Evolutionary conservation across 2,888 invertebrate species (phyloP).

Genomic region (Troides helena): DNA sequence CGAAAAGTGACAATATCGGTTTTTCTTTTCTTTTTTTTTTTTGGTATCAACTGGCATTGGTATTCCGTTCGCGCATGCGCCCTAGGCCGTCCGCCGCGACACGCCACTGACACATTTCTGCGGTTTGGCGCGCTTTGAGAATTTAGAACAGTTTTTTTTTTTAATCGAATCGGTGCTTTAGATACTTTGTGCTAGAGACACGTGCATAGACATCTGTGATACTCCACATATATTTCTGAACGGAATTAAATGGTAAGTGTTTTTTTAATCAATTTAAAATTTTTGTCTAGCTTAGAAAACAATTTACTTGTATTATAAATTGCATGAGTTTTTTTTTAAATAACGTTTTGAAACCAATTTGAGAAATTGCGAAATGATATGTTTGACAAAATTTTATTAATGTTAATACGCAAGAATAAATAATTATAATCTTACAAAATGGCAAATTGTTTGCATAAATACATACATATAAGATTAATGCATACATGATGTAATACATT

Average conservation of each 20-base stretch:
- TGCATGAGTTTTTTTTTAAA: not conserved
- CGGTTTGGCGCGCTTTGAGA: conserved; percentile 72
- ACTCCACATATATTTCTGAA: conserved; percentile 43
- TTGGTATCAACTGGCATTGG: conserved; percentile 51
- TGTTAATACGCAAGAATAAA: conserved; percentile 1
- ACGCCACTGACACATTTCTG: conserved; percentile 80
- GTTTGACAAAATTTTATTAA: not conserved
- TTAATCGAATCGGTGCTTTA: conserved; percentile 59
- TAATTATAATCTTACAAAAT: not conserved
- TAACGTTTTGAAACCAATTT: not conserved
- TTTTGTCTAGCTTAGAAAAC: not conserved
- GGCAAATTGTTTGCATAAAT: conserved; percentile 6
- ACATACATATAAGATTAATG: conserved; percentile 6
- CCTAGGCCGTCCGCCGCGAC: conserved; percentile 72
- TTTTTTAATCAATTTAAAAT: not conserved
- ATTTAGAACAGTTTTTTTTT: conserved; percentile 64
- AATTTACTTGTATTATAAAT: not conserved
- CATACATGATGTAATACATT: conserved; percentile 11
- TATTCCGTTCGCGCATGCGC: conserved; percentile 63
- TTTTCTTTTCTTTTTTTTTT: conserved; percentile 38
- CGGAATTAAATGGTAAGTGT: conserved; percentile 54
- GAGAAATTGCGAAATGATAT: not conserved
- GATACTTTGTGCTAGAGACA: conserved; percentile 56
- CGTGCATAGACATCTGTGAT: conserved; percentile 53
- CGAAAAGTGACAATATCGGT: conserved; percentile 50